Percentiles rank a stretch among this genome's conserved stretches.
Evolutionary conservation across 2,888 invertebrate species (phyloP).

Genomic region (Melipona bicolor): DNA sequence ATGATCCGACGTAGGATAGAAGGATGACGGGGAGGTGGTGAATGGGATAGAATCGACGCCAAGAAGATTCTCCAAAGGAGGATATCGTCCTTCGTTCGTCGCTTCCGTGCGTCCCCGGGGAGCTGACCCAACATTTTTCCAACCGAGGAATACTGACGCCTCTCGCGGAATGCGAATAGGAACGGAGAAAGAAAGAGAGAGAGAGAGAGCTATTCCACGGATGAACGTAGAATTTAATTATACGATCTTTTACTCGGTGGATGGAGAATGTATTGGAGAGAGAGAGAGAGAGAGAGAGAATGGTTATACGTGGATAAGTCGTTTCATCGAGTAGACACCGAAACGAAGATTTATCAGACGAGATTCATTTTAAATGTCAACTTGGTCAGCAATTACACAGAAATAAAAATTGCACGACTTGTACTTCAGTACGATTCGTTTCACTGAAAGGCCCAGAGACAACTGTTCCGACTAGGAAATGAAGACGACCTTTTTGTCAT

Average conservation of each 20-base stretch:
- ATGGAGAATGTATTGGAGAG: not conserved
- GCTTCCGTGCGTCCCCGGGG: constrained; percentile 55
- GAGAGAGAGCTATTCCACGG: not conserved
- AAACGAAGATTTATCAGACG: no score
- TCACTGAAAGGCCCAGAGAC: no score
- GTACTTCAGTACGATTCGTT: no score
- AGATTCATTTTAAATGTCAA: no score
- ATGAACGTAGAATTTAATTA: constrained; percentile 76
- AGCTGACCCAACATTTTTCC: constrained; percentile 78
- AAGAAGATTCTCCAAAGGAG: constrained; percentile 42
- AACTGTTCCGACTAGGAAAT: no score
- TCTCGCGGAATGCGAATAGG: not conserved
- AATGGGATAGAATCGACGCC: constrained; percentile 49
- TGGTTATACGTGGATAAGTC: not conserved
- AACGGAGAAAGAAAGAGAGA: constrained; percentile 9
- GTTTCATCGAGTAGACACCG: not conserved
- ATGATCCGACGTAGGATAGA: constrained; percentile 44
- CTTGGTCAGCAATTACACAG: no score
- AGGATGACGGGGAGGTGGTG: not conserved
- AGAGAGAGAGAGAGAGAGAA: not conserved
- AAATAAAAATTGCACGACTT: no score
- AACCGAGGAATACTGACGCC: constrained; percentile 73
- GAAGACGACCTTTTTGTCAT: no score
- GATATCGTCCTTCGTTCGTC: constrained; percentile 46
- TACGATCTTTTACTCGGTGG: constrained; percentile 45